A percentile compares a stretch with the other conserved stretches of the same genome.
These are phyloP conservation scores for Drusus annulatus DNA, from an alignment of 1,140 invertebrate species.

Conservation along the genomic window DNA sequence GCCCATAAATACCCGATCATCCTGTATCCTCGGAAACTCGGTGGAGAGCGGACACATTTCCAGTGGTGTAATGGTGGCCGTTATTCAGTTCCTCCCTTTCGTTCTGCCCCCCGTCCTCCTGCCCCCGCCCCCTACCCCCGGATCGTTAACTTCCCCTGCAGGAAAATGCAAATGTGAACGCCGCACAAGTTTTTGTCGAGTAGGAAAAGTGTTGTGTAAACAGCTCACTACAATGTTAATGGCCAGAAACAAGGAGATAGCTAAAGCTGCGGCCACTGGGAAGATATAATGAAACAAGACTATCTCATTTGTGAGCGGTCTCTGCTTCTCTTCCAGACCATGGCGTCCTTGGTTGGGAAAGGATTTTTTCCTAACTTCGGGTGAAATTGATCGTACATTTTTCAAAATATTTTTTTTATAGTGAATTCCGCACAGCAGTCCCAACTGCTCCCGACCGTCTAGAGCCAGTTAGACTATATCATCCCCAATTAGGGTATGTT, in stretches of 20 bases:
- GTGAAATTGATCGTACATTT: too few species aligned
- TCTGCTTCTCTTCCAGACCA: too few species aligned
- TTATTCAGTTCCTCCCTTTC: constrained; percentile 14
- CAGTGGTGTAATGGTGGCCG: constrained; percentile 23
- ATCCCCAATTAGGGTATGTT: too few species aligned
- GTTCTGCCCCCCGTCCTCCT: neutral
- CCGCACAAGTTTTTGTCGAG: constrained; percentile 17
- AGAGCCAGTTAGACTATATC: too few species aligned
- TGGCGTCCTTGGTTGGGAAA: too few species aligned
- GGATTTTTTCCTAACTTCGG: too few species aligned
- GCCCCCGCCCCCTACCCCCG: neutral
- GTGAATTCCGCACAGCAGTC: too few species aligned
- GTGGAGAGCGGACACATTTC: constrained; percentile 20
- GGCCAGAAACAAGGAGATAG: neutral
- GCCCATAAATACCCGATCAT: neutral
- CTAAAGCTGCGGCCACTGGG: too few species aligned
- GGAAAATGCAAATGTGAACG: constrained; percentile 35
- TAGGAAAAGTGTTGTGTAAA: constrained; percentile 24
- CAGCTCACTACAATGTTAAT: neutral
- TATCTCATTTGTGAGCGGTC: too few species aligned
- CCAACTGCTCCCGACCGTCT: too few species aligned
- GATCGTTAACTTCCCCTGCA: constrained; percentile 32
- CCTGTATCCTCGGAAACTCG: constrained; percentile 5
- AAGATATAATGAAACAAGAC: too few species aligned
- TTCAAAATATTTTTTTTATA: too few species aligned